These are phyloP conservation scores for Echeneis naucrates DNA, from an alignment of 2,797 vertebrate species.

Conservation along the genomic window DNA sequence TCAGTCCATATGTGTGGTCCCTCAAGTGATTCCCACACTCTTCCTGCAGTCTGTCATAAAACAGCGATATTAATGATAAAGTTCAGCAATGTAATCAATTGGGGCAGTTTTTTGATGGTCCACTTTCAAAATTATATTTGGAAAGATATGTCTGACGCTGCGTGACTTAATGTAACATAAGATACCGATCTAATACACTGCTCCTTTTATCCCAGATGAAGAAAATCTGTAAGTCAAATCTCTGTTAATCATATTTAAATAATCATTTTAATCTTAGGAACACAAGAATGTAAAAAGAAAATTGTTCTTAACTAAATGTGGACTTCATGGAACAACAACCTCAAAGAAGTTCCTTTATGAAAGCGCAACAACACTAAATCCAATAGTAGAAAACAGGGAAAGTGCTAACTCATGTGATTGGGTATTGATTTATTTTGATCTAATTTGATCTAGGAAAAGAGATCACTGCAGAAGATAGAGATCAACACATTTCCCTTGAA, in stretches of 20 bases:
- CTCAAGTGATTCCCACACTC: constrained; percentile 3
- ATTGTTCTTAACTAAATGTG: neutral
- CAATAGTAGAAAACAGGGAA: neutral
- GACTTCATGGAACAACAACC: neutral
- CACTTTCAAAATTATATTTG: neutral
- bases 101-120: neutral
- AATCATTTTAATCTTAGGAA: neutral
- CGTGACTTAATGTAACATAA: neutral
- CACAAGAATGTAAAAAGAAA: neutral
- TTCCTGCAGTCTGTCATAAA: constrained; percentile 4
- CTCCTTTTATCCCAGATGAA: neutral
- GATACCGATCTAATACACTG: neutral
- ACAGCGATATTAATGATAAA: neutral
- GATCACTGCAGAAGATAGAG: neutral
- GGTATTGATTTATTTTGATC: too few relatives aligned
- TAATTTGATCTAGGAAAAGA: neutral
- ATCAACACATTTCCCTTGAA: neutral
- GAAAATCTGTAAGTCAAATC: neutral
- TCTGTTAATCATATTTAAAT: neutral
- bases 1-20: constrained; percentile 17
- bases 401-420: neutral
- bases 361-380: neutral
- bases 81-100: neutral
- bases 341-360: too few relatives aligned
- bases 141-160: neutral